Evolutionary conservation across 2,113 vertebrate species (phyloP).

Genomic region (Calyptommatus sinebrachiatus): DNA sequence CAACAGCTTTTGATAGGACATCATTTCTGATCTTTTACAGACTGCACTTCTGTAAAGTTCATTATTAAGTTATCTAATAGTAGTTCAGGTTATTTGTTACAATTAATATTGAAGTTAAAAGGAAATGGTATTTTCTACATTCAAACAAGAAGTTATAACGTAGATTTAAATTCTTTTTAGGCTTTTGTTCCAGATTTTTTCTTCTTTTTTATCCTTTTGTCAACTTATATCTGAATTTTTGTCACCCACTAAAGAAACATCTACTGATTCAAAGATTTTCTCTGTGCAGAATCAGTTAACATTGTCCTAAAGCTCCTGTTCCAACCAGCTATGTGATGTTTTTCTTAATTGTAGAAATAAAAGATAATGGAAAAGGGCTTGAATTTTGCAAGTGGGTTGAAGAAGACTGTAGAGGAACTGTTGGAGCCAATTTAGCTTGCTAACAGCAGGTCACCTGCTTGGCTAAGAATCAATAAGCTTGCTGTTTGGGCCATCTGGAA

Average conservation of each 20-base stretch:
- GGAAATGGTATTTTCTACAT: background rate
- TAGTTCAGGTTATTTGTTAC: constrained; percentile 5
- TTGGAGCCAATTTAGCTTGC: background rate
- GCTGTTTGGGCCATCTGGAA: background rate
- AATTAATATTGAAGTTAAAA: background rate
- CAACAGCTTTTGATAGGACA: background rate
- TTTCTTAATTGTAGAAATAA: background rate
- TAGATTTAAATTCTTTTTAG: background rate
- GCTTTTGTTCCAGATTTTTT: background rate
- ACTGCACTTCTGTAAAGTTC: background rate
- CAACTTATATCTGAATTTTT: constrained; percentile 1
- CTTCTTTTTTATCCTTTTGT: background rate
- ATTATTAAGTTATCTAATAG: constrained; percentile 6
- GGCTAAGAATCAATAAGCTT: background rate
- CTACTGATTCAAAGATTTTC: background rate
- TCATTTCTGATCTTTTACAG: constrained; percentile 3
- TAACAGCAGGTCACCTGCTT: background rate
- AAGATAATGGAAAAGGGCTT: background rate
- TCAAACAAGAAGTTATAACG: background rate
- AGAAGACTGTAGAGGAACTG: background rate
- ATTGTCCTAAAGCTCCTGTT: background rate
- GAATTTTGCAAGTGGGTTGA: background rate
- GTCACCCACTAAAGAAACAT: background rate
- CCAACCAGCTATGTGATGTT: background rate
- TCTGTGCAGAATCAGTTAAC: background rate